A percentile compares a stretch with the other conserved stretches of the same genome.
Conservation (phyloP, 2,113 vertebrate genomes). For the Malurus melanocephalus region DNA sequence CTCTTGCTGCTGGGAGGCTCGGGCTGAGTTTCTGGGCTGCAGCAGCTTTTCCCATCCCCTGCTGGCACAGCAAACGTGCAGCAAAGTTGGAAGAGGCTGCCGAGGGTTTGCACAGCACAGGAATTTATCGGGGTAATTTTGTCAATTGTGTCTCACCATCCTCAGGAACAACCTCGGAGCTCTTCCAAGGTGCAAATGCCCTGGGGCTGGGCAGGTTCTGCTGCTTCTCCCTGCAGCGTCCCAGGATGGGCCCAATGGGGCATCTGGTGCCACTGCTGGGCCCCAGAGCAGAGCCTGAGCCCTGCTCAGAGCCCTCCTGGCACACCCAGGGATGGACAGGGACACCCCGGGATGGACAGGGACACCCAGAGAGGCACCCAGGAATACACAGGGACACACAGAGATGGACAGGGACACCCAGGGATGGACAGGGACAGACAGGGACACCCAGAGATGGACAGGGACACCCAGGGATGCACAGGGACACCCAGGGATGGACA, state of each 20-base stretch:
- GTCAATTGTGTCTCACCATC: not conserved
- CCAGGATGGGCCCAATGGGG: not conserved
- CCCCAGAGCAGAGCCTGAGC: not conserved
- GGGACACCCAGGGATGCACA: too few species aligned
- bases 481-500: too few species aligned
- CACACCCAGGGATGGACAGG: not conserved
- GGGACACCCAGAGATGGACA: too few species aligned
- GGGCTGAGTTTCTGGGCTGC: not conserved
- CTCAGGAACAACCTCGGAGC: not conserved
- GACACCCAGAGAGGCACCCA: too few species aligned
- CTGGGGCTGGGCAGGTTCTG: not conserved
- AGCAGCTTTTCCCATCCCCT: not conserved
- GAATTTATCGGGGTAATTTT: not conserved
- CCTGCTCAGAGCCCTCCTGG: not conserved
- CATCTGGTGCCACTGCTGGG: not conserved
- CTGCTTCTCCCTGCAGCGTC: not conserved
- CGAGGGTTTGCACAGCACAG: not conserved
- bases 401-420: too few species aligned
- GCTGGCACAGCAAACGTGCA: not conserved
- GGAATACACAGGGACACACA: too few species aligned
- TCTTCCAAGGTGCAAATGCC: rapidly evolving
- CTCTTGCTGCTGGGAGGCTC: not conserved
- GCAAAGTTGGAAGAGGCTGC: not conserved
- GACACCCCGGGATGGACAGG: too few species aligned
- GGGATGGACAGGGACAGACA: too few species aligned